Evolutionary conservation across 2,888 invertebrate genomes (phyloP).

Genomic region (Eupithecia dodoneata): DNA sequence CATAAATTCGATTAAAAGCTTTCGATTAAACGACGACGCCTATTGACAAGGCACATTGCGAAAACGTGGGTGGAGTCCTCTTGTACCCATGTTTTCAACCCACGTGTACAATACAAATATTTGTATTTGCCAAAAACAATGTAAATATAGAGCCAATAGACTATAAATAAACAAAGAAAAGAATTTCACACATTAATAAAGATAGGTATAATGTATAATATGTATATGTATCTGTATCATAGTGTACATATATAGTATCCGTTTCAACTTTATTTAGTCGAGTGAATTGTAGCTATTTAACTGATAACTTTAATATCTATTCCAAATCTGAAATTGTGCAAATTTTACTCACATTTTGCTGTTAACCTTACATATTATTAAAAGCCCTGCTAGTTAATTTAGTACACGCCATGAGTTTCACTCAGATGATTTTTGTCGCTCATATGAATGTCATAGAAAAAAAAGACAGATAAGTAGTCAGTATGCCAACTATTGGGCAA

Average conservation of each 20-base stretch:
- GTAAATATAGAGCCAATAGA: too few species aligned
- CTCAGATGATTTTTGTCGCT: not conserved
- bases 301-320: not conserved
- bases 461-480: not conserved
- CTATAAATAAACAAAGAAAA: too few species aligned
- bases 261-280: not conserved
- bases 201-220: too few species aligned
- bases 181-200: too few species aligned
- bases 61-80: not conserved
- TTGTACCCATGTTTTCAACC: not conserved
- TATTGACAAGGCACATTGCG: conserved; percentile 41
- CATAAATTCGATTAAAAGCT: conserved; percentile 32
- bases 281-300: not conserved
- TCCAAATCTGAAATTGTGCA: not conserved
- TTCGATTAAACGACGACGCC: conserved; percentile 28
- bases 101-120: not conserved
- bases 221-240: too few species aligned
- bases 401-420: not conserved
- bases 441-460: not conserved
- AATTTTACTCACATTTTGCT: not conserved
- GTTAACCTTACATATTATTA: not conserved
- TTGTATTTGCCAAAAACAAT: not conserved
- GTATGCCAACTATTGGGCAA: not conserved
- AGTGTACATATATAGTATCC: too few species aligned
- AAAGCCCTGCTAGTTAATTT: not conserved